A percentile compares a stretch with the other conserved stretches of the same genome.
These are phyloP conservation scores for Lordiphosa collinella DNA, from an alignment of 1,140 invertebrate genomes.

Conservation along the genomic window DNA sequence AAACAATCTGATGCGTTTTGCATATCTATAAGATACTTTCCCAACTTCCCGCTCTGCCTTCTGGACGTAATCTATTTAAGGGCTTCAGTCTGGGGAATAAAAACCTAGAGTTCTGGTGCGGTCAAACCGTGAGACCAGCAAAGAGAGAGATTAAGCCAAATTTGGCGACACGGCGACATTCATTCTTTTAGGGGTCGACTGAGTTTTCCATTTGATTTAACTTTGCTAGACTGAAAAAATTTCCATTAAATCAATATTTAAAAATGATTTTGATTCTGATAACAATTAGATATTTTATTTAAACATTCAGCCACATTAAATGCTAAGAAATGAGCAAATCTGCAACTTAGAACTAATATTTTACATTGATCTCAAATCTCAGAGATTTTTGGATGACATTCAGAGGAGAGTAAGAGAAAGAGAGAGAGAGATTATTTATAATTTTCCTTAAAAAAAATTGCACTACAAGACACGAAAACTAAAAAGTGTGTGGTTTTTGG, in stretches of 20 bases:
- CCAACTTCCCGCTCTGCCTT: too few relatives aligned
- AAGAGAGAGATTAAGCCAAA: too few relatives aligned
- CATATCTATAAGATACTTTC: too few relatives aligned
- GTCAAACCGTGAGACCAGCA: too few relatives aligned
- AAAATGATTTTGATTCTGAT: conserved; percentile 28
- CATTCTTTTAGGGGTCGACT: too few relatives aligned
- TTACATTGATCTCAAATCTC: conserved; percentile 50
- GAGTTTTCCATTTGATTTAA: too few relatives aligned
- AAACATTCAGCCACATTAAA: conserved; percentile 68
- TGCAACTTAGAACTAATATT: conserved; percentile 57
- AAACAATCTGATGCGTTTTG: too few relatives aligned
- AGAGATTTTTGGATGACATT: neutral
- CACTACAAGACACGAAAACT: conserved; percentile 38
- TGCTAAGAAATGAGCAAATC: conserved; percentile 30
- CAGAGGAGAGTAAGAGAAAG: conserved; percentile 1
- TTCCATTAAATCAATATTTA: neutral
- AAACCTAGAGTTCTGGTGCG: too few relatives aligned
- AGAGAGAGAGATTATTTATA: conserved; percentile 17
- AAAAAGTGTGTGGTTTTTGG: neutral
- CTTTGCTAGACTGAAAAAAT: too few relatives aligned
- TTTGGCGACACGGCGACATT: too few relatives aligned
- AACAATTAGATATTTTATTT: conserved; percentile 75
- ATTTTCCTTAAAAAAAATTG: conserved; percentile 29
- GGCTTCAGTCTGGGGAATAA: too few relatives aligned
- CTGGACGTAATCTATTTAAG: too few relatives aligned